Percentiles rank a stretch among this genome's conserved stretches.
phyloP scores from a whole-genome alignment of 2,888 invertebrate species.

The Nomada lathburiana region DNA sequence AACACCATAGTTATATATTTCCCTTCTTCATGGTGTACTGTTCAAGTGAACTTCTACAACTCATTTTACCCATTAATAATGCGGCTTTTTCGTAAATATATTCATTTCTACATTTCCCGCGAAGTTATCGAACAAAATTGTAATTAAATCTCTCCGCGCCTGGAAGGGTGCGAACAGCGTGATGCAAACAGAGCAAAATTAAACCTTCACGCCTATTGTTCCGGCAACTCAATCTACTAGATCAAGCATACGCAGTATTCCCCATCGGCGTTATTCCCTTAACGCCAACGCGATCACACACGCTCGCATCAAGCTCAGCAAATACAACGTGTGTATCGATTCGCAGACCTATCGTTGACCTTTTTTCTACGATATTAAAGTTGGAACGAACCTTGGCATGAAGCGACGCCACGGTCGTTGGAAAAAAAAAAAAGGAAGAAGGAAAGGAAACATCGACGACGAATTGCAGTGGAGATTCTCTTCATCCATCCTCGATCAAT shows the following conservation, averaged over 20 bases:
- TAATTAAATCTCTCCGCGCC: not conserved
- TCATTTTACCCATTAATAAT: no score
- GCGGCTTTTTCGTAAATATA: no score
- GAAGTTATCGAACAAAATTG: no score
- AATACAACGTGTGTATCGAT: slow-evolving; percentile 29
- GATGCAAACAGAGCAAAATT: not conserved
- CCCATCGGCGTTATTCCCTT: not conserved
- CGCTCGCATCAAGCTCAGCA: slow-evolving; percentile 6
- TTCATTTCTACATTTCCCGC: no score
- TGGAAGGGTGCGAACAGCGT: not conserved
- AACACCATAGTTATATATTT: no score
- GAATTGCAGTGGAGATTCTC: not conserved
- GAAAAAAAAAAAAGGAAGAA: no score
- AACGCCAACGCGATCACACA: slow-evolving; percentile 12
- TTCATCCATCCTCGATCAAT: not conserved
- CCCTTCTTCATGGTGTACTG: no score
- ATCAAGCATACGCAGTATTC: not conserved
- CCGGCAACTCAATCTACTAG: not conserved
- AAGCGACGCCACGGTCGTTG: no score
- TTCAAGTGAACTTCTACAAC: no score
- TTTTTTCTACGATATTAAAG: slow-evolving; percentile 41
- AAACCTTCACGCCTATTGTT: not conserved
- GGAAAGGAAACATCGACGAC: slow-evolving; percentile 12
- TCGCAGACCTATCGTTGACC: slow-evolving; percentile 36
- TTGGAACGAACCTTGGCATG: slow-evolving; percentile 7